Evolutionary conservation across 2,888 invertebrate species (phyloP).

Genomic region (Kuschelorhynchus macadamiae): DNA sequence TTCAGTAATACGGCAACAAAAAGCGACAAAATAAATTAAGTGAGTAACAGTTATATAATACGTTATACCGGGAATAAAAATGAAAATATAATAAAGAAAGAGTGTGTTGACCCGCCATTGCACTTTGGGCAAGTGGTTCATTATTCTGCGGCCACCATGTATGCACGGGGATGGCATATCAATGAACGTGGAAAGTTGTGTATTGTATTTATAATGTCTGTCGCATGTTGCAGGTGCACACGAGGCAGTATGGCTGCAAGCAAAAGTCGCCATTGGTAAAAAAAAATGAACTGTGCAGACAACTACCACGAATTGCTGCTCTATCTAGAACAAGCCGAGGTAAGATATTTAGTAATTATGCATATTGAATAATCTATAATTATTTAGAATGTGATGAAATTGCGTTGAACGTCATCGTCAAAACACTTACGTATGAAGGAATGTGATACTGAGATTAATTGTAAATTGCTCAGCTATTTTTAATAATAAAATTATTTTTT

Average conservation of each 20-base stretch:
- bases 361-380: too few relatives aligned
- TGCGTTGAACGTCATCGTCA: too few relatives aligned
- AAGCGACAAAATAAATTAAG: too few relatives aligned
- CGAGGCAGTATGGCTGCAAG: slow-evolving; percentile 56
- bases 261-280: slow-evolving; percentile 54
- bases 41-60: not conserved
- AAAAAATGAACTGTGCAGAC: slow-evolving; percentile 64
- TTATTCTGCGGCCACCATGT: slow-evolving; percentile 25
- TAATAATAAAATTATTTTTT: too few relatives aligned
- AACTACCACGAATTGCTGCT: slow-evolving; percentile 70
- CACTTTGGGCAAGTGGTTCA: slow-evolving; percentile 31
- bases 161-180: slow-evolving; percentile 50
- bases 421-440: too few relatives aligned
- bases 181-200: slow-evolving; percentile 50
- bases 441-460: too few relatives aligned
- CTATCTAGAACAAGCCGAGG: slow-evolving; percentile 70
- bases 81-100: not conserved
- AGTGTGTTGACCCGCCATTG: slow-evolving; percentile 33
- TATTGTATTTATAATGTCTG: slow-evolving; percentile 51
- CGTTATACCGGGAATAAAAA: not conserved
- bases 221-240: slow-evolving; percentile 54
- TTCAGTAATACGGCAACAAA: too few relatives aligned
- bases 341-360: slow-evolving; percentile 56
- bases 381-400: too few relatives aligned
- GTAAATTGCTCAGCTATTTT: too few relatives aligned